Evolutionary conservation across 2,888 invertebrate genomes (phyloP).

Genomic region (Endomychus coccineus): DNA sequence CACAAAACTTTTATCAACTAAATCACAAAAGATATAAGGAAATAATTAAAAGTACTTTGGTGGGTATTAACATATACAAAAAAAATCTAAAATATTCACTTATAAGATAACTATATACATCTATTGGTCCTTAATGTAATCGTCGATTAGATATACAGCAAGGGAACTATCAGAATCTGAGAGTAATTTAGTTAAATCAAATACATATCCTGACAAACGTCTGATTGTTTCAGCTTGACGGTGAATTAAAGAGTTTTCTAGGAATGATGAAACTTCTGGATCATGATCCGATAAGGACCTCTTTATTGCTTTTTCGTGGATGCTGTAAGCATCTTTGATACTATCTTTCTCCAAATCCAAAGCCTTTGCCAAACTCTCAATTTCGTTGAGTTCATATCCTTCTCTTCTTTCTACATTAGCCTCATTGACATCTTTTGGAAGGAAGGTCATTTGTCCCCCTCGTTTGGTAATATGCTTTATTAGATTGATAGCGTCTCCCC

Average conservation of each 20-base stretch:
- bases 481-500: conserved; percentile 65
- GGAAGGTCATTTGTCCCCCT: conserved; percentile 56
- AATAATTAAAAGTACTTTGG: no score
- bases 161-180: conserved; percentile 53
- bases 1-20: no score
- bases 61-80: no score
- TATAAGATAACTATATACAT: no score
- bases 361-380: conserved; percentile 65
- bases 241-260: conserved; percentile 70
- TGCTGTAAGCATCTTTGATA: conserved; percentile 57
- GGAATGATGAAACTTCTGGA: conserved; percentile 64
- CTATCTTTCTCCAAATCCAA: conserved; percentile 69
- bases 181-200: conserved; percentile 63
- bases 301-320: conserved; percentile 58
- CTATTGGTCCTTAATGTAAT: conserved; percentile 51
- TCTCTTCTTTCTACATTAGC: conserved; percentile 28
- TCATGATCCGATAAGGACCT: conserved; percentile 54
- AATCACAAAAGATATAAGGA: no score
- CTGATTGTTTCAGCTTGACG: conserved; percentile 61
- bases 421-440: conserved; percentile 18
- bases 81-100: no score
- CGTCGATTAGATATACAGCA: conserved; percentile 68
- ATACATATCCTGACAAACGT: conserved; percentile 63
- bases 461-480: conserved; percentile 71
- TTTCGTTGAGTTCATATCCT: conserved; percentile 57